Evolutionary conservation across 2,113 vertebrate species (phyloP).

Genomic region (Bungarus multicinctus): DNA sequence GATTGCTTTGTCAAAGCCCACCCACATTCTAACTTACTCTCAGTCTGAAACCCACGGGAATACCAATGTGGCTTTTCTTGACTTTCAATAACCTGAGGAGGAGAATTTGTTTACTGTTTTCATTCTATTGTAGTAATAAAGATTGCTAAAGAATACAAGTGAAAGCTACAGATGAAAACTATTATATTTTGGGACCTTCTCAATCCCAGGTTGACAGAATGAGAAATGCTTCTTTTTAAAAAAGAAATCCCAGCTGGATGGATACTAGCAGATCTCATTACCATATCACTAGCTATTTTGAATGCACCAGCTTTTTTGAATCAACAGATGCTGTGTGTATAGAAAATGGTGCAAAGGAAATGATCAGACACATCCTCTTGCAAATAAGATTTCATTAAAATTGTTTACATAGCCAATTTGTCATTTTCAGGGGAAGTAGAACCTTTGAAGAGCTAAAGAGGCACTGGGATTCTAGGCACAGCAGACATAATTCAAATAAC

Average conservation of each 20-base stretch:
- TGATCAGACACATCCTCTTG: not conserved
- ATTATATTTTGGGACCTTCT: not conserved
- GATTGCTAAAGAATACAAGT: not conserved
- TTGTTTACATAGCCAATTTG: not conserved
- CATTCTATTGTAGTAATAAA: not conserved
- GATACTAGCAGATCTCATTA: not conserved
- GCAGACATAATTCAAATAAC: no score
- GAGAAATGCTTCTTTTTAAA: not conserved
- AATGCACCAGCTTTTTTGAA: not conserved
- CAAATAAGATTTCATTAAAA: conserved; percentile 17
- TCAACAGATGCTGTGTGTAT: not conserved
- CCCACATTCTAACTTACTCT: not conserved
- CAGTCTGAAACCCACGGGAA: not conserved
- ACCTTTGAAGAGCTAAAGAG: not conserved
- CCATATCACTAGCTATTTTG: not conserved
- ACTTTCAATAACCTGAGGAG: not conserved
- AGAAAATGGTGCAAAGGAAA: not conserved
- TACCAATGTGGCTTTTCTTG: not conserved
- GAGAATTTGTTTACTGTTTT: not conserved
- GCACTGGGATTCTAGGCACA: not conserved
- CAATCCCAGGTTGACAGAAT: not conserved
- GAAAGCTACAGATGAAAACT: not conserved
- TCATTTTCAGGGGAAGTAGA: not conserved
- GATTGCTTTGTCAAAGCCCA: not conserved
- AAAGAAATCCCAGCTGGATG: not conserved